Evolutionary conservation across 1,140 invertebrate genomes (phyloP), one percentile per base, ranked within the genome.

Genomic region (Drosophila dunni): DNA sequence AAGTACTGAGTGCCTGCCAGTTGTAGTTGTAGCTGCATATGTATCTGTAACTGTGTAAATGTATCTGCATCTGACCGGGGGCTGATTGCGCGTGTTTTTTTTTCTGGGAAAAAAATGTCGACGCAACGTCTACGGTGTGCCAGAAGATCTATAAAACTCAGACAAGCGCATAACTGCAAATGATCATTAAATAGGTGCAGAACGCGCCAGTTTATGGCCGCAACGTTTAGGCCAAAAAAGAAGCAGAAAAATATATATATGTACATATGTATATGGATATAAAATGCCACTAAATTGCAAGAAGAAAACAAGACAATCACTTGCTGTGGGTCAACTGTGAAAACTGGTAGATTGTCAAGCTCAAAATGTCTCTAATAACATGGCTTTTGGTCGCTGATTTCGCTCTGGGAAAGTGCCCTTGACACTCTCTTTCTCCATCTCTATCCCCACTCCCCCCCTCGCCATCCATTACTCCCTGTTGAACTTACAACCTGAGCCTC

Each of bases 71-170:
- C 68, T 42, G 61, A 70, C 66, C 75, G 75, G 72, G 73, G 53
- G 46, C 67, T 80, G 54, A 53, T 60, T 78, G 80, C 67, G 70
- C 83, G 79, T 82, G 75, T 81, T 80, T 79, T 80, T 88, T 79
- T 84, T 89, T 89, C 84, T 89, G 75, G 71, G 84, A 89, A 89
- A 86, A 88, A 84, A 90, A 53, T 89, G 84, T 89, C 84, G 84
- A 89, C 84, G 81, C 85, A 84, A 84, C 74, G 84, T 89, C 84
- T 89, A 84, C 84, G 80, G 63, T 75, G 84, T 75, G 62, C 71
- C 69, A 57, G 64, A 70, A 70, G 38, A 48, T 75, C 76, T 65
- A 86, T 86, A 89, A 89, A 89, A 89, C 60, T 67, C 84, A 78
- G 76, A 51, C 83, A 65, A 83, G 79, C 76, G 83, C 76, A 86